Evolutionary conservation across 2,113 vertebrate genomes (phyloP), one percentile per base, ranked within the genome.

Genomic region (Ramphastos sulfuratus): DNA sequence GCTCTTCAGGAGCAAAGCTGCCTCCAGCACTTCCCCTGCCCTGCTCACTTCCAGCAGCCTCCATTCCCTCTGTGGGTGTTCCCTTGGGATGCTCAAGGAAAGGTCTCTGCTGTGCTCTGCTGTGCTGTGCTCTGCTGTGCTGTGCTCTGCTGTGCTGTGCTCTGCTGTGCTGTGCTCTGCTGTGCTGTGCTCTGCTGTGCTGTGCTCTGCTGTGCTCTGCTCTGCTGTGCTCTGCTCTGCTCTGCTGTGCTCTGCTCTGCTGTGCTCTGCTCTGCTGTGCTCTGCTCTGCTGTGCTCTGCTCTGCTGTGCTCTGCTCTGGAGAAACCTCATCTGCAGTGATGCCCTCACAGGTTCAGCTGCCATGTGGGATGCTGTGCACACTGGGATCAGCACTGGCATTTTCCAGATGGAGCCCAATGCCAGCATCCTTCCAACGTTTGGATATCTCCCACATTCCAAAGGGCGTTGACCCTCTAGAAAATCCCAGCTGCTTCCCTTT

Each of bases 1-100:
- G 35, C 59, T 52, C 28, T 24, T 44, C 4, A 2, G 27, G n/a
- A n/a, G 39, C 39, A 56, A 31, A 15, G 39, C 3, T 65, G 27
- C 15, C 50, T 25, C 39, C 25, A 7, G 15, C 2, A 3, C 52
- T 50, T 39, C 10, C 33, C 71, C 5, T 11, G 50, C 33, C 17
- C 54, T 4, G 8, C 42, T 75, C 11, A 0, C 9, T 85, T 24
- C 39, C 60, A 28, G 50, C 39, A 58, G n/a, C 28, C 10, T 50
- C 6, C 0, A 2, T 61, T 33, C 13, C 13, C 8, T 12, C 42
- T 24, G 18, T 0, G 5, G 58, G 23, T 14, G 9, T 23, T 14
- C 35, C 25, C 37, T 35, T 4, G 1, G 81, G 59, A 24, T 44
- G 56, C 31, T 24, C 30, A 13, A 20, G 6, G 80, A 52, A 21